These are phyloP conservation scores for Otus sunia DNA, from an alignment of 2,113 vertebrate species.

Conservation along the genomic window DNA sequence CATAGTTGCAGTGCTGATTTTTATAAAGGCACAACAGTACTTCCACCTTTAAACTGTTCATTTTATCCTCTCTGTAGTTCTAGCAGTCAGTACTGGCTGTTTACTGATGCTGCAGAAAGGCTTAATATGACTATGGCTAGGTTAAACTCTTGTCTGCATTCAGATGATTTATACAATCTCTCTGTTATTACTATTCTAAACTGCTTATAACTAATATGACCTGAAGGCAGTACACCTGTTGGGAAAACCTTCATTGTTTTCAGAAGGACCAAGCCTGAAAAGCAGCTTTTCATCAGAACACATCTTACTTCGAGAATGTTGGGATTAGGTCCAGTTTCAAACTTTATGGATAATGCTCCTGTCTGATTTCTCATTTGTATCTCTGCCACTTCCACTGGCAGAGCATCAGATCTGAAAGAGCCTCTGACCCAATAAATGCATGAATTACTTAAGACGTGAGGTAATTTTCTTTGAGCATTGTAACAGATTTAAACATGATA, in stretches of 20 bases:
- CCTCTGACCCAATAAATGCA: slow-evolving; percentile 39
- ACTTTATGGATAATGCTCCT: slow-evolving; percentile 2
- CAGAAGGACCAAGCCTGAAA: neutral
- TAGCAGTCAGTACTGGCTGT: neutral
- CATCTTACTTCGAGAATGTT: neutral
- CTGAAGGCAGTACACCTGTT: neutral
- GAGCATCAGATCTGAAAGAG: slow-evolving; percentile 11
- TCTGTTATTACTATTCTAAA: neutral
- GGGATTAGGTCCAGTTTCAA: slow-evolving; percentile 26
- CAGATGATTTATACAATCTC: neutral
- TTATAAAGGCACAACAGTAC: neutral
- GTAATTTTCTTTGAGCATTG: slow-evolving; percentile 25
- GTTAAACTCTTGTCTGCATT: neutral
- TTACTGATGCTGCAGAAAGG: neutral
- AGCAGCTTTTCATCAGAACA: neutral
- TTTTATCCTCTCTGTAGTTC: neutral
- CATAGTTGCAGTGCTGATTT: neutral
- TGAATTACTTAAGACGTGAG: slow-evolving; percentile 42
- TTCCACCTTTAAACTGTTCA: neutral
- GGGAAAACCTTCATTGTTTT: neutral
- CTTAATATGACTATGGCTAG: neutral
- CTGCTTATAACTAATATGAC: neutral
- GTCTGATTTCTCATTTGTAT: slow-evolving; percentile 34
- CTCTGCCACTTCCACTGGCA: slow-evolving; percentile 46
- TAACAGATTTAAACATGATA: neutral